phyloP scores from a whole-genome alignment of 2,888 invertebrate species.

The Archips crataeganus region DNA sequence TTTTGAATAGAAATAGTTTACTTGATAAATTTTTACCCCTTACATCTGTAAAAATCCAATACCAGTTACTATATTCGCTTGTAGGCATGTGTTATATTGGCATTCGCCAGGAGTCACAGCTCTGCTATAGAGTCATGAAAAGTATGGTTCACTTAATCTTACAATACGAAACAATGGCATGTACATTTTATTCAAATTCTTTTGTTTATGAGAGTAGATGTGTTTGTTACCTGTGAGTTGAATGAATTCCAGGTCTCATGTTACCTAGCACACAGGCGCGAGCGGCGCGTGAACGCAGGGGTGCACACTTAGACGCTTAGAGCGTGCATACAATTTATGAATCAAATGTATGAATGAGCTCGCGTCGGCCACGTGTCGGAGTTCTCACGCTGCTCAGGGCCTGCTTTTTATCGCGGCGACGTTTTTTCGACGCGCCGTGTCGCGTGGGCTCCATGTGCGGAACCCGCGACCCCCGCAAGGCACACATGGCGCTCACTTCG shows the following conservation, averaged over 20 bases:
- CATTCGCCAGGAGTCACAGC: background rate
- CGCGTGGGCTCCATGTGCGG: constrained; percentile 81
- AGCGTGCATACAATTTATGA: constrained; percentile 74
- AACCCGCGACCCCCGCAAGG: constrained; percentile 73
- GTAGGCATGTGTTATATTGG: background rate
- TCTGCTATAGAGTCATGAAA: constrained; percentile 5
- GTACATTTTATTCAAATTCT: constrained; percentile 21
- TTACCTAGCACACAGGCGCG: constrained; percentile 37
- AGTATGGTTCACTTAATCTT: constrained; percentile 14
- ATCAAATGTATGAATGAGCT: constrained; percentile 84
- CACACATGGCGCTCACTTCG: constrained; percentile 75
- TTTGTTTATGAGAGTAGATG: constrained; percentile 15
- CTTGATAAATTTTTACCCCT: no score
- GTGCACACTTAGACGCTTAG: constrained; percentile 53
- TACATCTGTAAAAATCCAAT: no score
- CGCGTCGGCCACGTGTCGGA: constrained; percentile 76
- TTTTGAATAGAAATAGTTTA: no score
- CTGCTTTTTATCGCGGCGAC: constrained; percentile 76
- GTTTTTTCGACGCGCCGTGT: constrained; percentile 68
- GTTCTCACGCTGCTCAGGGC: constrained; percentile 76
- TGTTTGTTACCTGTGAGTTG: constrained; percentile 24
- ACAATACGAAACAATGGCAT: constrained; percentile 7
- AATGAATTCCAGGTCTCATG: constrained; percentile 39
- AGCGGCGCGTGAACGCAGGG: constrained; percentile 1
- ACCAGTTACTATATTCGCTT: no score